phyloP scores from a whole-genome alignment of 2,113 vertebrate genomes.

The Meleagris gallopavo region DNA sequence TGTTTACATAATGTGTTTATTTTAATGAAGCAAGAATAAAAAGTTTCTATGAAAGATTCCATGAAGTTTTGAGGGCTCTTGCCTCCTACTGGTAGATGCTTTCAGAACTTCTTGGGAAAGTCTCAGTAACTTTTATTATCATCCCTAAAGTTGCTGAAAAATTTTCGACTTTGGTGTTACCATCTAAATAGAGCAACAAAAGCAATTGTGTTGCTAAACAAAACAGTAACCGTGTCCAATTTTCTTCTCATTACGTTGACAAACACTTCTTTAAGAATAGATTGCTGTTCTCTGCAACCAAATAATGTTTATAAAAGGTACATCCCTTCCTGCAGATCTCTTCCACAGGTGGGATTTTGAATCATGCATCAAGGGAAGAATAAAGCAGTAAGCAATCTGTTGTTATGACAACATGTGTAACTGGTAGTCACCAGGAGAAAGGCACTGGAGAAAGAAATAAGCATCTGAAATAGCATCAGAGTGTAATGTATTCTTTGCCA shows the following conservation, averaged over 20 bases:
- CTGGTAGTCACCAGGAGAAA: neutral
- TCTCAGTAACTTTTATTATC: neutral
- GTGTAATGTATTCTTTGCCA: neutral
- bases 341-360: constrained; percentile 18
- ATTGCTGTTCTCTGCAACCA: neutral
- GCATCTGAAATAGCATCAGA: neutral
- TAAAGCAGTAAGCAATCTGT: neutral
- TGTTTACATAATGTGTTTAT: neutral
- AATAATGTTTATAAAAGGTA: constrained; percentile 1
- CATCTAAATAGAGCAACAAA: neutral
- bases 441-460: neutral
- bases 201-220: neutral
- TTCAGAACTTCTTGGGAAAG: neutral
- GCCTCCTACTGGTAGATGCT: neutral
- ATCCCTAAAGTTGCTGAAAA: neutral
- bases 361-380: constrained; percentile 18
- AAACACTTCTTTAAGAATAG: neutral
- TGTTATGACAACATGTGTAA: neutral
- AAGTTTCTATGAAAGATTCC: neutral
- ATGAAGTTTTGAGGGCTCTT: neutral
- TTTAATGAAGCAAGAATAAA: neutral
- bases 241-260: neutral
- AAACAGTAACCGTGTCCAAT: neutral
- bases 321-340: constrained; percentile 21
- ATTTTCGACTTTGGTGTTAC: neutral